Conservation (phyloP, 1,140 invertebrate genomes). For the Drosophila tristis region DNA sequence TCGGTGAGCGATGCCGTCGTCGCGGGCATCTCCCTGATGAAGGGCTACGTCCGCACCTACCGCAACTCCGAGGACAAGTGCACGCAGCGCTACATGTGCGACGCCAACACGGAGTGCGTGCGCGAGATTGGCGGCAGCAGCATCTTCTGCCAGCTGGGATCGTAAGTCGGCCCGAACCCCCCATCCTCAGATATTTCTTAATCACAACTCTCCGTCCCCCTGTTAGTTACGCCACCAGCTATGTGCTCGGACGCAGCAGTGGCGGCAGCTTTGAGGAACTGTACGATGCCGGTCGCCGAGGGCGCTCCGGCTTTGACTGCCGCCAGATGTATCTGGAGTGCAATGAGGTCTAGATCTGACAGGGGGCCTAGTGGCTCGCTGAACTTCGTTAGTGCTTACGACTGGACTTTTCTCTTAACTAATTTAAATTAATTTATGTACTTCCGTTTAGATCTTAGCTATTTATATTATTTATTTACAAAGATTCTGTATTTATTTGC, state of each 20-base stretch:
- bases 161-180: constrained; percentile 87
- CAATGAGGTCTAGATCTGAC: constrained; percentile 90
- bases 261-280: constrained; percentile 90
- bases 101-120: constrained; percentile 94
- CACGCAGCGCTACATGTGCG: constrained; percentile 92
- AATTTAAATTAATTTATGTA: constrained; percentile 80
- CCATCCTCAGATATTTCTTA: background rate
- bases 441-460: constrained; percentile 67
- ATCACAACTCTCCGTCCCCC: background rate
- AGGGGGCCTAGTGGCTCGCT: constrained; percentile 1
- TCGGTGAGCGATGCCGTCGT: constrained; percentile 93
- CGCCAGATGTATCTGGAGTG: constrained; percentile 92
- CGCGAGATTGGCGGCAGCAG: constrained; percentile 92
- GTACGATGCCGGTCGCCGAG: constrained; percentile 92
- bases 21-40: constrained; percentile 93
- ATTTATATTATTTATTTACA: constrained; percentile 78
- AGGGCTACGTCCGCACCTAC: constrained; percentile 94
- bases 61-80: constrained; percentile 92
- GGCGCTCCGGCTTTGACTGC: constrained; percentile 93
- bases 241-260: constrained; percentile 90
- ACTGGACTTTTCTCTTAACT: constrained; percentile 67
- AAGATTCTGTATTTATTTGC: constrained; percentile 67
- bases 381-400: constrained; percentile 35
- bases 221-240: constrained; percentile 92
- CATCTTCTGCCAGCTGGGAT: constrained; percentile 96